phyloP scores from a whole-genome alignment of 1,140 invertebrate genomes.

The Propsilocerus akamusi region DNA sequence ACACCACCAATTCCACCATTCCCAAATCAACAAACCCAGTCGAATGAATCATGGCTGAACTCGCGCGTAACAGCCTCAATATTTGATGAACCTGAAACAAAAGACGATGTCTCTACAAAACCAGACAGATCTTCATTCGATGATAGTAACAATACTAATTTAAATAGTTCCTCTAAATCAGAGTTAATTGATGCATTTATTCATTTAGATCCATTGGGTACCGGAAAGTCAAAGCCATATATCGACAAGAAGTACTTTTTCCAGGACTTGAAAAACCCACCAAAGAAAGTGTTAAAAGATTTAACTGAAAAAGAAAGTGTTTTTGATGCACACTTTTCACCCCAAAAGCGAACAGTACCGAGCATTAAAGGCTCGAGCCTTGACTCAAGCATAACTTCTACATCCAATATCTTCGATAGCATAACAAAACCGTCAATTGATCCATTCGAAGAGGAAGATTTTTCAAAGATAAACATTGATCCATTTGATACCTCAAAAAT shows the following conservation, averaged over 20 bases:
- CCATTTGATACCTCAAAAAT: conserved; percentile 32
- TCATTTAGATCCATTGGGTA: conserved; percentile 78
- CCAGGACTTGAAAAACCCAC: conserved; percentile 80
- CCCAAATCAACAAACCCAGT: neutral
- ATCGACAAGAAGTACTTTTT: conserved; percentile 91
- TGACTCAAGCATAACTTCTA: neutral
- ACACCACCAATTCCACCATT: neutral
- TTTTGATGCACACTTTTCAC: conserved; percentile 6
- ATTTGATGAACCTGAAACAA: neutral
- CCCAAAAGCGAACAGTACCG: conserved; percentile 7
- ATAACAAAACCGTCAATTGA: conserved; percentile 28
- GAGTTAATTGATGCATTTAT: conserved; percentile 62
- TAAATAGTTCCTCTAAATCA: conserved; percentile 2
- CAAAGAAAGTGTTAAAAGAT: conserved; percentile 77
- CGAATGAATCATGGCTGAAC: neutral
- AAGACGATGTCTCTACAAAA: neutral
- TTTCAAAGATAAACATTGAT: conserved; percentile 28
- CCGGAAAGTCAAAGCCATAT: conserved; percentile 73
- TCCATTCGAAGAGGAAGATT: conserved; percentile 49
- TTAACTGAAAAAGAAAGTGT: conserved; percentile 25
- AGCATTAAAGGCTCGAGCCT: neutral
- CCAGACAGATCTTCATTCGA: neutral
- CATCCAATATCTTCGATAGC: conserved; percentile 6
- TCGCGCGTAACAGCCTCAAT: neutral
- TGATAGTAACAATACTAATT: conserved; percentile 2